Evolutionary conservation across 2,797 vertebrate genomes (phyloP), one percentile per base, ranked within the genome.

Genomic region (Cynodonichthys magdalenae): DNA sequence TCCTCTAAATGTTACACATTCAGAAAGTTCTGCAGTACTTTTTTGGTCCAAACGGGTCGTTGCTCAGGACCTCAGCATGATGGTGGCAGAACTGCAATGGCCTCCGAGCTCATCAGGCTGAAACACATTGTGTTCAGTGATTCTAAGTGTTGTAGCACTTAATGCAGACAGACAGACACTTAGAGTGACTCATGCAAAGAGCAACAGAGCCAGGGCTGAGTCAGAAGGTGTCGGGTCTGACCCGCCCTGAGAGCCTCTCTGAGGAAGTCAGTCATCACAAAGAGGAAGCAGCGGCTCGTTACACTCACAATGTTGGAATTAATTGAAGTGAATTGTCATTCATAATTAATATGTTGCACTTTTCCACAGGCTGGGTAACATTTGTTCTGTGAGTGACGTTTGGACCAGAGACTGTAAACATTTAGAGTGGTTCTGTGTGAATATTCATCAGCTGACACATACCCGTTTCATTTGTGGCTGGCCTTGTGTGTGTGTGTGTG

Each of bases 361-460:
- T 92, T 92, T 88, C 79, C 74, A 74, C 82, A 68, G 90, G 86
- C 87, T 89, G 75, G 12, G 92, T 74, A 92, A 89, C 90, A 85
- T 95, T 94, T 94, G 91, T 87, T 80, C 93, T 91, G 92, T 92
- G 94, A 95, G 95, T 95, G 76, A 93, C 82, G 95, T 95, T 95
- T 95, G 77, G 87, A 86, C 93, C 93, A 92, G 81, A 84, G 89
- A 93, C 92, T 92, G 92, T 94, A 94, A 96, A 91, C 92, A 94
- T 91, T 93, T 92, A 80, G 90, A 91, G 89, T 87, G 71, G 55
- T n/a, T 80, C 80, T 79, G 56, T 51, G 88, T 95, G 94, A 95
- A 95, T 97, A 95, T 95, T 94, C 93, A 94, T 94, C 87, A 92
- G 73, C 56, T 53, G 0, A 78, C 84, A 80, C 85, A 77, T 86